These are phyloP conservation scores for Leptinotarsa tumamoca DNA, from an alignment of 2,888 invertebrate genomes.

Conservation along the genomic window DNA sequence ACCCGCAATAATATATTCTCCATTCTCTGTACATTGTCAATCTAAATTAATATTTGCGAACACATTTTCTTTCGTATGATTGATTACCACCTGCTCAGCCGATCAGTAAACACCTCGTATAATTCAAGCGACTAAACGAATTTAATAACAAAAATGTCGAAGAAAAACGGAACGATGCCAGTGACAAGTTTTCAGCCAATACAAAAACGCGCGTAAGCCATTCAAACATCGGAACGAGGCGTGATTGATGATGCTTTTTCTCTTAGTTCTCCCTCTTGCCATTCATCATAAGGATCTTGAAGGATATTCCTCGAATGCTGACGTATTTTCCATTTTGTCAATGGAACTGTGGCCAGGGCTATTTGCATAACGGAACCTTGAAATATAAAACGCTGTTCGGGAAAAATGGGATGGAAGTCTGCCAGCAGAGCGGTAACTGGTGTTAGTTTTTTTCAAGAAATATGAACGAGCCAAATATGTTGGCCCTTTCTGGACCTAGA, in stretches of 20 bases:
- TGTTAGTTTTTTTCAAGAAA: neutral
- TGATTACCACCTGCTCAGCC: neutral
- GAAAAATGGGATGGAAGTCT: neutral
- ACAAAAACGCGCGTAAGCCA: conserved; percentile 4
- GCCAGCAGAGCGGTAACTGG: neutral
- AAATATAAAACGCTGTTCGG: conserved; percentile 1
- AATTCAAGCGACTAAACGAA: conserved; percentile 1
- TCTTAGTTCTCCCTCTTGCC: neutral
- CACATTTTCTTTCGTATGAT: neutral
- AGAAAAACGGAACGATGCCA: neutral
- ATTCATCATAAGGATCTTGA: conserved; percentile 18
- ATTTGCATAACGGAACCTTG: conserved; percentile 1
- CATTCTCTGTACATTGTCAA: neutral
- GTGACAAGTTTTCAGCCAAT: conserved; percentile 15
- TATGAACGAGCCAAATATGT: neutral
- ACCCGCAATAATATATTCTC: too few species aligned
- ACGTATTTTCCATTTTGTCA: conserved; percentile 7
- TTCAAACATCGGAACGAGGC: conserved; percentile 1
- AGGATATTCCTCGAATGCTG: neutral
- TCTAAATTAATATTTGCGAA: neutral
- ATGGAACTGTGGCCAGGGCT: neutral
- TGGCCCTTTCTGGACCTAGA: too few species aligned
- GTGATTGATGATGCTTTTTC: conserved; percentile 16
- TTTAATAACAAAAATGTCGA: conserved; percentile 11
- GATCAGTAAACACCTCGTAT: neutral